These are phyloP conservation scores for Bemisia tabaci DNA, from an alignment of 1,140 invertebrate genomes.

Conservation along the genomic window DNA sequence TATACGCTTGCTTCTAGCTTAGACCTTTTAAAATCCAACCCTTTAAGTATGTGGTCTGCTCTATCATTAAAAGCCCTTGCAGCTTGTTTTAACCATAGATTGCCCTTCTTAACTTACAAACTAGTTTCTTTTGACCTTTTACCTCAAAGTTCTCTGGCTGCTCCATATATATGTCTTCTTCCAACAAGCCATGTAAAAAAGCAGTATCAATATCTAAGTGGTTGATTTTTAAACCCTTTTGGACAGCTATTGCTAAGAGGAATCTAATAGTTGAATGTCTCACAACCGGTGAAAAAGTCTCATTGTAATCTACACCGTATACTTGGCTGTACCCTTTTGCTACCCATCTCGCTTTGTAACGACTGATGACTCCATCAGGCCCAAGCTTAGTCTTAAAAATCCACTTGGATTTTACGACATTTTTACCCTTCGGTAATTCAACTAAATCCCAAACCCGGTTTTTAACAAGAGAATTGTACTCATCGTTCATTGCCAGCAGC, in stretches of 20 bases:
- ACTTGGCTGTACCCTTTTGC: conserved; percentile 32
- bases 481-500: conserved; percentile 28
- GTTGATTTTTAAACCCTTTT: conserved; percentile 23
- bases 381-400: conserved; percentile 28
- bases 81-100: conserved; percentile 30
- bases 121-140: conserved; percentile 19
- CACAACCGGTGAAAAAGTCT: conserved; percentile 29
- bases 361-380: conserved; percentile 21
- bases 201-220: conserved; percentile 31
- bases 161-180: conserved; percentile 30
- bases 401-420: conserved; percentile 28
- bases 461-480: conserved; percentile 26
- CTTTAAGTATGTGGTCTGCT: conserved; percentile 17
- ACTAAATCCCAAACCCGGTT: conserved; percentile 30
- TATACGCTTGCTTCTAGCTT: conserved; percentile 27
- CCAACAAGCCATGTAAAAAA: conserved; percentile 29
- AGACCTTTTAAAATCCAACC: conserved; percentile 22
- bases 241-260: conserved; percentile 27
- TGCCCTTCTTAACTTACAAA: conserved; percentile 27
- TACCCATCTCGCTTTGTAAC: conserved; percentile 32
- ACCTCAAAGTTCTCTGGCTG: conserved; percentile 27
- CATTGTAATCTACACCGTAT: conserved; percentile 27
- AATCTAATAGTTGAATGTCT: conserved; percentile 27
- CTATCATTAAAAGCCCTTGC: conserved; percentile 25
- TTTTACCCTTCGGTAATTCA: conserved; percentile 20